Conservation (phyloP, 1,140 invertebrate species). For the Macrostomum lignano region DNA sequence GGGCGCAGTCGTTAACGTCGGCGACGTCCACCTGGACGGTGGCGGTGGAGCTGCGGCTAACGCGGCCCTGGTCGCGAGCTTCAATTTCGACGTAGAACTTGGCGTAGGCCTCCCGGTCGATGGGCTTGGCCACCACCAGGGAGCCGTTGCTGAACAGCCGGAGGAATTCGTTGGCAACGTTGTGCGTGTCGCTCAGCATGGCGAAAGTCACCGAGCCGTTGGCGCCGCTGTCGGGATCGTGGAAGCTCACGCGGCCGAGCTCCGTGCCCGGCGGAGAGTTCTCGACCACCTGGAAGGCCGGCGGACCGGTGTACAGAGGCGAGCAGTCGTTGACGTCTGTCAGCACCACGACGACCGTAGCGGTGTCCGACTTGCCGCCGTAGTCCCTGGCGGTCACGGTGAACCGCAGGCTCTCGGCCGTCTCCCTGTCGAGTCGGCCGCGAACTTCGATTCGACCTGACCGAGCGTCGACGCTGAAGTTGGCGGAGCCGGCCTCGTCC, state of each 20-base stretch:
- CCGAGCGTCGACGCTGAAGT: no score
- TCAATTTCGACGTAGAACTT: slow-evolving; percentile 46
- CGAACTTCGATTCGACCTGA: no score
- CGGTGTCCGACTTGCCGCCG: slow-evolving; percentile 37
- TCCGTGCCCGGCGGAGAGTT: slow-evolving; percentile 45
- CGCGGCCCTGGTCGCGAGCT: slow-evolving; percentile 63
- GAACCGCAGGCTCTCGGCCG: no score
- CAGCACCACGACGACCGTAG: slow-evolving; percentile 18
- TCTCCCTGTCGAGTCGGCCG: no score
- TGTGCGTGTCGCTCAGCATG: no score
- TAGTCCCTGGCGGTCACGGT: no score
- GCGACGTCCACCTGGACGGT: slow-evolving; percentile 45
- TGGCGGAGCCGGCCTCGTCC: no score
- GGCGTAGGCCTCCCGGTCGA: slow-evolving; percentile 55
- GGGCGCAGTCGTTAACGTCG: slow-evolving; percentile 64
- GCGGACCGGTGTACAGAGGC: no score
- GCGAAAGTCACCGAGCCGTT: no score
- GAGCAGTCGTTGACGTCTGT: no score
- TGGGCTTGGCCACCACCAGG: not conserved
- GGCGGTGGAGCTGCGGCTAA: slow-evolving; percentile 52
- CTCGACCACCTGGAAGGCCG: no score
- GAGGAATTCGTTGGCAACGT: slow-evolving; percentile 23
- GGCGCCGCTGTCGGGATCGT: slow-evolving; percentile 7
- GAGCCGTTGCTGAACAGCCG: slow-evolving; percentile 11
- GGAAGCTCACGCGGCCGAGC: slow-evolving; percentile 6